phyloP scores from a whole-genome alignment of 2,888 invertebrate genomes.

The Macropis europaea region DNA sequence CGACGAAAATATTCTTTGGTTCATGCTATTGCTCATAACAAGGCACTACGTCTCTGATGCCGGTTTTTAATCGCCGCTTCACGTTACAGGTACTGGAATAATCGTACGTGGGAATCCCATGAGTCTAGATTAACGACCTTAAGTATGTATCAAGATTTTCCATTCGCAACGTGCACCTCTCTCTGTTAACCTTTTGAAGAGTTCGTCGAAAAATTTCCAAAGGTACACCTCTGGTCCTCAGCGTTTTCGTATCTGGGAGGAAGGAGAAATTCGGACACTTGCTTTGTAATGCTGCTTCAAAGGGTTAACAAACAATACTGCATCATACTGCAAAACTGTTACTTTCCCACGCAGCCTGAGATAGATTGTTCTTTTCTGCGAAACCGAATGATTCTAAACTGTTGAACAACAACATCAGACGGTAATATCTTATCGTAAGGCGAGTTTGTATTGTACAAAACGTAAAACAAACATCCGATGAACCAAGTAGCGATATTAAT shows the following conservation, averaged over 20 bases:
- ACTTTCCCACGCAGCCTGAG: slow-evolving; percentile 33
- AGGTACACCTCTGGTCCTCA: not conserved
- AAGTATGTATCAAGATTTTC: slow-evolving; percentile 21
- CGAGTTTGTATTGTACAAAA: slow-evolving; percentile 54
- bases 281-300: slow-evolving; percentile 9
- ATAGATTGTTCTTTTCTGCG: slow-evolving; percentile 25
- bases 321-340: slow-evolving; percentile 13
- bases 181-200: slow-evolving; percentile 34
- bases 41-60: slow-evolving; percentile 38
- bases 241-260: too few relatives aligned
- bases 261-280: too few relatives aligned
- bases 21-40: slow-evolving; percentile 40
- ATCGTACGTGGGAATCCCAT: slow-evolving; percentile 23
- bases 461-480: slow-evolving; percentile 26
- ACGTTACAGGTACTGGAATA: slow-evolving; percentile 23
- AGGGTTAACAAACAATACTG: slow-evolving; percentile 23
- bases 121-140: slow-evolving; percentile 24
- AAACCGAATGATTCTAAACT: slow-evolving; percentile 42
- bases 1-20: slow-evolving; percentile 27
- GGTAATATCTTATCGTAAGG: slow-evolving; percentile 42
- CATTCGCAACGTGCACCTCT: slow-evolving; percentile 22
- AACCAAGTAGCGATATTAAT: slow-evolving; percentile 50
- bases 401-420: slow-evolving; percentile 26
- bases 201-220: not conserved
- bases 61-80: slow-evolving; percentile 43